These are phyloP conservation scores for Dendroctonus valens DNA, from an alignment of 1,140 invertebrate species.

Conservation along the genomic window DNA sequence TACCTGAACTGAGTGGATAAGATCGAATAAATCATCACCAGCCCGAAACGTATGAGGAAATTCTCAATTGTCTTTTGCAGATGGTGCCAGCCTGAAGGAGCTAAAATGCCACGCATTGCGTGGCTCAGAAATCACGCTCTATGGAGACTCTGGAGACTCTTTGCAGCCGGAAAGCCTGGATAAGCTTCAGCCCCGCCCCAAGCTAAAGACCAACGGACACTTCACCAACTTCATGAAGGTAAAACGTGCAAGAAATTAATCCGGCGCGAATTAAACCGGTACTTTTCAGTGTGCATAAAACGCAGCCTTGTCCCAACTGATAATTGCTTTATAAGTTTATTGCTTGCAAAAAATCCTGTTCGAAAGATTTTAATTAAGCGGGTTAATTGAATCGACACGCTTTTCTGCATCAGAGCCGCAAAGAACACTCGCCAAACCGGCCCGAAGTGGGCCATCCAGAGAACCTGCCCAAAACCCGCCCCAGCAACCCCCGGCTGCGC, in stretches of 20 bases:
- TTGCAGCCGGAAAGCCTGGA: constrained; percentile 40
- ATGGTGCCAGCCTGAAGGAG: constrained; percentile 28
- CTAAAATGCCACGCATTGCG: constrained; percentile 38
- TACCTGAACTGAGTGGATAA: no score
- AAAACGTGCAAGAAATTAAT: not conserved
- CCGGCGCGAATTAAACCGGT: constrained; percentile 3
- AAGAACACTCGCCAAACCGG: constrained; percentile 38
- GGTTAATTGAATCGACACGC: constrained; percentile 5
- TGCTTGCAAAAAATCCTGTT: not conserved
- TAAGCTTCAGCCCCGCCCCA: constrained; percentile 50
- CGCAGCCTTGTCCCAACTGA: constrained; percentile 7
- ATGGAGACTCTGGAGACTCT: constrained; percentile 43
- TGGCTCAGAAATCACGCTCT: constrained; percentile 50
- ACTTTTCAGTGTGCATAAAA: constrained; percentile 13
- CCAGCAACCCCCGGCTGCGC: constrained; percentile 47
- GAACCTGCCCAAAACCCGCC: constrained; percentile 55
- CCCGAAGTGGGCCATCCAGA: constrained; percentile 46
- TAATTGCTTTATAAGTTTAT: constrained; percentile 7
- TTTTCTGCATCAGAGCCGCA: constrained; percentile 34
- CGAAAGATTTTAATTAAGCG: constrained; percentile 5
- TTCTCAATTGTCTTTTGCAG: constrained; percentile 18
- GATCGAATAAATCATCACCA: no score
- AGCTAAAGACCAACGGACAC: constrained; percentile 65
- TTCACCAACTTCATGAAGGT: constrained; percentile 61
- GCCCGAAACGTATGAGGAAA: no score